Conservation (phyloP, 2,113 vertebrate species). For the Thunnus maccoyii region DNA sequence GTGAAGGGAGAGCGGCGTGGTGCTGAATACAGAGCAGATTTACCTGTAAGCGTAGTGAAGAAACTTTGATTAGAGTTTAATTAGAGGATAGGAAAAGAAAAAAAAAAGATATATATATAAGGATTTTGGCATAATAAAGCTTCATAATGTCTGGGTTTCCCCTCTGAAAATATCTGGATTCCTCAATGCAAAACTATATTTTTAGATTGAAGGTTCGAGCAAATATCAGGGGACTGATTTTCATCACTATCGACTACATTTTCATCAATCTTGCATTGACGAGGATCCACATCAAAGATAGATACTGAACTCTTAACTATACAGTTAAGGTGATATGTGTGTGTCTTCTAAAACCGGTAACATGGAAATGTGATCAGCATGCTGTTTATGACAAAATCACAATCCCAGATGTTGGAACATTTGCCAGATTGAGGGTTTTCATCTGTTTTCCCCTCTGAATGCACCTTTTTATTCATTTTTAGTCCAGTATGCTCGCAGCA, state of each 20-base stretch:
- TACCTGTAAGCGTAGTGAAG: too few relatives aligned
- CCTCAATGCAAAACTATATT: too few relatives aligned
- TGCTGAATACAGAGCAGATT: constrained; percentile 7
- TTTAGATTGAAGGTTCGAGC: too few relatives aligned
- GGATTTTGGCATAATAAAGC: too few relatives aligned
- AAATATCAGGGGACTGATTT: too few relatives aligned
- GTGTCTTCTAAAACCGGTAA: not conserved
- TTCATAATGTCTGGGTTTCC: too few relatives aligned
- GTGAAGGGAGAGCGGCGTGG: not conserved
- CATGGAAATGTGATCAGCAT: accelerated
- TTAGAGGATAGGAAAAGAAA: too few relatives aligned
- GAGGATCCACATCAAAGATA: not conserved
- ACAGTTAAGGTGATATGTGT: not conserved
- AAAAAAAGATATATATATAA: too few relatives aligned
- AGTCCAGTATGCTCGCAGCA: not conserved
- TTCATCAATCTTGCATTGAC: too few relatives aligned
- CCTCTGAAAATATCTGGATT: too few relatives aligned
- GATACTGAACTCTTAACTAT: not conserved
- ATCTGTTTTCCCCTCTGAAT: not conserved
- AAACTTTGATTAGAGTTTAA: too few relatives aligned
- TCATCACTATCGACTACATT: too few relatives aligned
- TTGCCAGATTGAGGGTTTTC: not conserved
- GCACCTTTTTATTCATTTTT: constrained; percentile 12
- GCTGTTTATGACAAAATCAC: not conserved
- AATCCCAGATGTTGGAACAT: constrained; percentile 10